Conservation (phyloP, 2,888 invertebrate genomes). For the Nezara viridula region DNA sequence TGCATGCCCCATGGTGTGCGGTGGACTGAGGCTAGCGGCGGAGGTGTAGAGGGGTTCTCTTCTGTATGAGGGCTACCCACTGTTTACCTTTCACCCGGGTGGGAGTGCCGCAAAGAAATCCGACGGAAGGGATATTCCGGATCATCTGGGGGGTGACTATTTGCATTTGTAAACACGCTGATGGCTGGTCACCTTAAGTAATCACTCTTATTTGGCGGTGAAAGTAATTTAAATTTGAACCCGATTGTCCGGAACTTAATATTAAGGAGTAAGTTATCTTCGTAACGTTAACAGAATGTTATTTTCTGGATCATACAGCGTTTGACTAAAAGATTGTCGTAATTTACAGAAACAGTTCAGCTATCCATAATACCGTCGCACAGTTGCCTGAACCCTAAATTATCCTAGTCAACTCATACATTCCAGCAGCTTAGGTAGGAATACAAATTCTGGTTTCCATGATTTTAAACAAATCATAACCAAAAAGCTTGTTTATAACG, state of each 20-base stretch:
- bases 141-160: background rate
- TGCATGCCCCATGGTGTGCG: conserved; percentile 26
- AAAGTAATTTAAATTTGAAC: background rate
- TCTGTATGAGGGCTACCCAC: background rate
- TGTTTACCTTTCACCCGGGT: conserved; percentile 51
- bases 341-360: background rate
- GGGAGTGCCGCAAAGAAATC: background rate
- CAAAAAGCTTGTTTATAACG: too few species aligned
- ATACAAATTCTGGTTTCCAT: too few species aligned
- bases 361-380: background rate
- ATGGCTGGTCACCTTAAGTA: background rate
- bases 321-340: background rate
- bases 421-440: too few species aligned
- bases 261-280: background rate
- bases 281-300: background rate
- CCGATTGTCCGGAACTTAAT: background rate
- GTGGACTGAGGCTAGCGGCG: conserved; percentile 10
- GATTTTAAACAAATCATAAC: too few species aligned
- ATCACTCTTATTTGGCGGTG: background rate
- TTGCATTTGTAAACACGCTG: background rate
- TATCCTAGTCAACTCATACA: too few species aligned
- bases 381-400: too few species aligned
- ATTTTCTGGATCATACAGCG: background rate
- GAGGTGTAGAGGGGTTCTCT: background rate
- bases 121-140: conserved; percentile 2